Conservation (phyloP, 2,888 invertebrate genomes). For the Thecophora atra region DNA sequence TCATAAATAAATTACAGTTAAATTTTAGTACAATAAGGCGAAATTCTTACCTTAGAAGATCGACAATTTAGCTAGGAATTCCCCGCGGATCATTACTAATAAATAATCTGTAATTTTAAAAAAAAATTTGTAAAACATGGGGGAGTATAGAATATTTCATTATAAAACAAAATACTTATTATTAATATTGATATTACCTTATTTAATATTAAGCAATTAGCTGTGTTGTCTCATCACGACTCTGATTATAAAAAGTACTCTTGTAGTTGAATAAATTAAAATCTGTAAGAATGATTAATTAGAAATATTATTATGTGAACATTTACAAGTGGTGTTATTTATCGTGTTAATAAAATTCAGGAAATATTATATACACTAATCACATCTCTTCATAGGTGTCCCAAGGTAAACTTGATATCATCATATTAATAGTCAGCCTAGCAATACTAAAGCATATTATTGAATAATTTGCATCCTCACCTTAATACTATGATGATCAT, state of each 20-base stretch:
- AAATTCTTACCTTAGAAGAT: constrained; percentile 8
- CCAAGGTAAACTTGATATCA: constrained; percentile 58
- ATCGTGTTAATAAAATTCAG: constrained; percentile 38
- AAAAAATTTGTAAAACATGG: neutral
- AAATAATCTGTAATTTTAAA: too few relatives aligned
- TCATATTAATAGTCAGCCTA: constrained; percentile 40
- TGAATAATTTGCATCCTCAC: constrained; percentile 1
- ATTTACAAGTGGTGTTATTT: neutral
- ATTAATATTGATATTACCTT: too few relatives aligned
- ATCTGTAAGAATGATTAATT: constrained; percentile 11
- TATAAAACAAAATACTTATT: too few relatives aligned
- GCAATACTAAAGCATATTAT: neutral
- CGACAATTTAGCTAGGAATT: neutral
- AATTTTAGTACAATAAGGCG: neutral
- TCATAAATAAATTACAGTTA: constrained; percentile 15
- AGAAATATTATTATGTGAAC: neutral
- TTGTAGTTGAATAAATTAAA: constrained; percentile 4
- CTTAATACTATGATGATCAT: constrained; percentile 19
- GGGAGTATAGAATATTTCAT: neutral
- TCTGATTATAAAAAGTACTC: too few relatives aligned
- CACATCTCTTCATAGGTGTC: constrained; percentile 59
- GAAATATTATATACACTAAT: constrained; percentile 51
- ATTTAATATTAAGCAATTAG: too few relatives aligned
- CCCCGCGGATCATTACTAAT: too few relatives aligned
- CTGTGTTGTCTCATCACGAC: too few relatives aligned